A percentile compares a stretch with the other conserved stretches of the same genome.
phyloP scores from a whole-genome alignment of 1,140 invertebrate genomes.

The Caenorhabditis brenneri region DNA sequence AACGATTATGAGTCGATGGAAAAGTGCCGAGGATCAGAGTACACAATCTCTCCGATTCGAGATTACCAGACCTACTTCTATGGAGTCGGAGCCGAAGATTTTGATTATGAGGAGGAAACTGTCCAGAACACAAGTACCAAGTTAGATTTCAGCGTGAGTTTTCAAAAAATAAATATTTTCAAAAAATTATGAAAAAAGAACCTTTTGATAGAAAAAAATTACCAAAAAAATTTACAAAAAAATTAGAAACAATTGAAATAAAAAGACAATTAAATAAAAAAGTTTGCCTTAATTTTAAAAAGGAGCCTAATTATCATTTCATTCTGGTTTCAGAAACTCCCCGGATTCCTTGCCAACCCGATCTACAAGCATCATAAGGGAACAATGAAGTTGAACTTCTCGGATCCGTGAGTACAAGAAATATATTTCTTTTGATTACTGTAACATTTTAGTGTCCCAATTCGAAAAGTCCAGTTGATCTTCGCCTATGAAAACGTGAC shows the following conservation, averaged over 20 bases:
- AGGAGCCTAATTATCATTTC: too few species aligned
- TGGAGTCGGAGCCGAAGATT: constrained; percentile 10
- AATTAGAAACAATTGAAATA: too few species aligned
- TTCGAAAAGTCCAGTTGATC: constrained; percentile 61
- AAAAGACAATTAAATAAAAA: too few species aligned
- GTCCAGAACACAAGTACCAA: background rate
- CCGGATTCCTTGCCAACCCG: constrained; percentile 37
- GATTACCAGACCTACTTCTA: constrained; percentile 63
- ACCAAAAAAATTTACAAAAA: too few species aligned
- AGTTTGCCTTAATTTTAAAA: too few species aligned
- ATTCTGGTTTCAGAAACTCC: background rate
- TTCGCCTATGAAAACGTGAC: constrained; percentile 63
- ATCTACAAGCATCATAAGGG: constrained; percentile 52
- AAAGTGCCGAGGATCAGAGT: constrained; percentile 55
- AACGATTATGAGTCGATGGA: constrained; percentile 64
- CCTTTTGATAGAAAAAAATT: too few species aligned
- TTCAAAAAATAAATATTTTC: background rate
- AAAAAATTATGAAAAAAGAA: background rate
- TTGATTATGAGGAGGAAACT: constrained; percentile 22
- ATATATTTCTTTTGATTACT: too few species aligned
- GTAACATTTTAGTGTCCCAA: constrained; percentile 53
- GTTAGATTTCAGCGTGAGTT: constrained; percentile 48
- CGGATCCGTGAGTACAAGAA: constrained; percentile 5
- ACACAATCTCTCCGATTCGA: constrained; percentile 63
- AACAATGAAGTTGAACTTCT: constrained; percentile 21